These are phyloP conservation scores for Drosophila subsilvestris DNA, from an alignment of 2,888 invertebrate genomes.

Conservation along the genomic window DNA sequence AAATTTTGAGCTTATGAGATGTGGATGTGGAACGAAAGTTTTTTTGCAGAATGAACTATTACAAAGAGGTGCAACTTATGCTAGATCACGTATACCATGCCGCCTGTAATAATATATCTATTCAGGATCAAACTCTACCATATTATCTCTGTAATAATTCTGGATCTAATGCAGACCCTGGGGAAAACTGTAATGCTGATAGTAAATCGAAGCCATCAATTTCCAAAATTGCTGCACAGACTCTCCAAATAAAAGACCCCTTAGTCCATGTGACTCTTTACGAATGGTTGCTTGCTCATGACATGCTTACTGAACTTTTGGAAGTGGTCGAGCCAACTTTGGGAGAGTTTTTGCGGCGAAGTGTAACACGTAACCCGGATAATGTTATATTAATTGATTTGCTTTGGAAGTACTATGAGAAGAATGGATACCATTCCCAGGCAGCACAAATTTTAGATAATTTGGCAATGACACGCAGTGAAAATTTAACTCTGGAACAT, in stretches of 20 bases:
- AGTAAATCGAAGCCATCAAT: slow-evolving; percentile 84
- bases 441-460: slow-evolving; percentile 96
- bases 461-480: slow-evolving; percentile 89
- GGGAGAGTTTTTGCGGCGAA: slow-evolving; percentile 84
- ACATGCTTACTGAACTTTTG: slow-evolving; percentile 88
- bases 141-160: slow-evolving; percentile 22
- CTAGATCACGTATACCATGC: slow-evolving; percentile 86
- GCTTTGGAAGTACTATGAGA: slow-evolving; percentile 98
- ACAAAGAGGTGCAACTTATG: slow-evolving; percentile 93
- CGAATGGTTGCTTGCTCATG: slow-evolving; percentile 94
- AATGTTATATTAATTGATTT: slow-evolving; percentile 89
- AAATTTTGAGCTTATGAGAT: neutral
- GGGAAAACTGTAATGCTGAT: slow-evolving; percentile 30
- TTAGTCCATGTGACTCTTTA: slow-evolving; percentile 95
- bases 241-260: slow-evolving; percentile 91
- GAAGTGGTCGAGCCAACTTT: slow-evolving; percentile 85
- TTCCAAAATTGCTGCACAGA: slow-evolving; percentile 87
- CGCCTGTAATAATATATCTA: slow-evolving; percentile 74
- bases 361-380: slow-evolving; percentile 85
- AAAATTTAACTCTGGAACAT: slow-evolving; percentile 90
- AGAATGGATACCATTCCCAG: slow-evolving; percentile 94
- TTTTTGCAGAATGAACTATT: slow-evolving; percentile 90
- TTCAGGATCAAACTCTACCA: slow-evolving; percentile 65
- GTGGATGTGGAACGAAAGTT: neutral
- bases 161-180: slow-evolving; percentile 20